Evolutionary conservation across 2,113 vertebrate species (phyloP).

Genomic region (Chaenogobius annularis): DNA sequence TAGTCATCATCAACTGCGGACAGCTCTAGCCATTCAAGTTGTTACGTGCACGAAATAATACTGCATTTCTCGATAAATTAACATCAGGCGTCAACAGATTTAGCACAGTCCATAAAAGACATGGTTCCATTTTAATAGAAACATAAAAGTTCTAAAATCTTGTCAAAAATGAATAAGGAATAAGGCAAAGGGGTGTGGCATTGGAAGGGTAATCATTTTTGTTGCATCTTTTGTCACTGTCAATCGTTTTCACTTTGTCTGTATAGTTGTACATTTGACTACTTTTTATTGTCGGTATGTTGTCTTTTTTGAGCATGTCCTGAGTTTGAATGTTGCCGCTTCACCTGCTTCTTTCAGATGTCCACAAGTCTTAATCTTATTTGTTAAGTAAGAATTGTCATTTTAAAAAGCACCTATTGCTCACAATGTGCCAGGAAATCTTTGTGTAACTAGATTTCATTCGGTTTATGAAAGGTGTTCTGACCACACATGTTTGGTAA

Average conservation of each 20-base stretch:
- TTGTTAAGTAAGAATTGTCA: slow-evolving; percentile 10
- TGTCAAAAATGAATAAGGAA: background rate
- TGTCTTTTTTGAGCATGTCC: slow-evolving; percentile 76
- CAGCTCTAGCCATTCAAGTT: slow-evolving; percentile 73
- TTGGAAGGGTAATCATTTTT: slow-evolving; percentile 29
- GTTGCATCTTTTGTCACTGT: slow-evolving; percentile 35
- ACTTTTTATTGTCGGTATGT: slow-evolving; percentile 39
- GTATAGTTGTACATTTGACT: slow-evolving; percentile 63
- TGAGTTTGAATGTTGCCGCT: slow-evolving; percentile 72
- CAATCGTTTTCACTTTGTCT: slow-evolving; percentile 51
- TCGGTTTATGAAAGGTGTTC: slow-evolving; percentile 17
- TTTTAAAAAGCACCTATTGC: slow-evolving; percentile 19
- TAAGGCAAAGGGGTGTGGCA: slow-evolving; percentile 8
- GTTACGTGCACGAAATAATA: background rate
- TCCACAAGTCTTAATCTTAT: slow-evolving; percentile 44
- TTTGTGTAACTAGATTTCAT: slow-evolving; percentile 22
- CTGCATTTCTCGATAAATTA: slow-evolving; percentile 14
- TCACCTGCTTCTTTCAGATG: slow-evolving; percentile 8
- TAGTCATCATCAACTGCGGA: slow-evolving; percentile 88
- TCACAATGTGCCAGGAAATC: background rate
- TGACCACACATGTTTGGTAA: slow-evolving; percentile 7
- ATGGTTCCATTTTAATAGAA: slow-evolving; percentile 4
- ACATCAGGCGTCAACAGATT: slow-evolving; percentile 6
- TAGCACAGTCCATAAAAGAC: slow-evolving; percentile 17
- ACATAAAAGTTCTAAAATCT: background rate